phyloP scores from a whole-genome alignment of 2,113 vertebrate genomes.

The Rhea pennata region DNA sequence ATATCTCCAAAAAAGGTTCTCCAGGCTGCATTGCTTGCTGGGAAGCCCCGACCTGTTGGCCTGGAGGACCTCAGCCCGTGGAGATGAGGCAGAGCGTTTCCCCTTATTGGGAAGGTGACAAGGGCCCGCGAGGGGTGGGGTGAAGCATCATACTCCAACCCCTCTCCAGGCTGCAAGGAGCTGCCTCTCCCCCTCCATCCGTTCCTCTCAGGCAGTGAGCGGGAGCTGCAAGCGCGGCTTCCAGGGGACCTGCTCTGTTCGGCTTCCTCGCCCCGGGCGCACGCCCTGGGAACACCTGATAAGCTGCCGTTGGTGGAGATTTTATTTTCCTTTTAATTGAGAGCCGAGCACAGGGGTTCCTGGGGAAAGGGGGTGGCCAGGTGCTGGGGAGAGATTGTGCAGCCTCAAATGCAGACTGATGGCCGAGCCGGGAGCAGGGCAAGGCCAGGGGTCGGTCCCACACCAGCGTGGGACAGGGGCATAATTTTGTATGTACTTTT shows the following conservation, averaged over 20 bases:
- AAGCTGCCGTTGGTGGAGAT: not conserved
- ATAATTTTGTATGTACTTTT: not conserved
- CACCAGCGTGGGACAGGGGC: rapidly evolving
- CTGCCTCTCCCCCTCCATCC: not conserved
- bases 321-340: not conserved
- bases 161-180: not conserved
- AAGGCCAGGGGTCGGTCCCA: no score
- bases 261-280: not conserved
- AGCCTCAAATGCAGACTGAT: not conserved
- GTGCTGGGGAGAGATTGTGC: not conserved
- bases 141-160: no score
- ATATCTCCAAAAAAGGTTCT: no score
- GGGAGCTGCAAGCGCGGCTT: not conserved
- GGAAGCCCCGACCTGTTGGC: no score
- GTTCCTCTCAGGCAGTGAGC: no score
- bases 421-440: not conserved
- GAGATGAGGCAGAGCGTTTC: no score
- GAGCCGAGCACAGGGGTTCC: not conserved
- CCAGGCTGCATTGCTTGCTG: no score
- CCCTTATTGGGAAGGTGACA: no score
- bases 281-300: not conserved
- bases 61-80: no score
- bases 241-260: not conserved
- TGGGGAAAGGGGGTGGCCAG: not conserved
- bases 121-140: no score